Evolutionary conservation across 2,113 vertebrate genomes (phyloP), one percentile per base, ranked within the genome.

Genomic region (Falco punctatus): DNA sequence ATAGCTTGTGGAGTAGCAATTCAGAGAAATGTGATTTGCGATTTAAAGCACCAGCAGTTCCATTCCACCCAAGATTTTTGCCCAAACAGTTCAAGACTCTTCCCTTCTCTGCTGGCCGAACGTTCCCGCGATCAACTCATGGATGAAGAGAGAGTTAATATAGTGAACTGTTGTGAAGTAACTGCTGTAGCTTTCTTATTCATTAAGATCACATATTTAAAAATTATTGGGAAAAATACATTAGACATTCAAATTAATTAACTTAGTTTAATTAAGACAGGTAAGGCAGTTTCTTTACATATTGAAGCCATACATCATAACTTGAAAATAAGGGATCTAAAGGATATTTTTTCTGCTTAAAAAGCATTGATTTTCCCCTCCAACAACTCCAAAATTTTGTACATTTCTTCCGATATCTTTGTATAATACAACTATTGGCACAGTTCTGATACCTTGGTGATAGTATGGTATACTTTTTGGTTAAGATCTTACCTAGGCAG

Each of bases 121-220:
- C 0, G 3, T 38, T 81, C 40, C 72, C 61, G 4, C 1, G 38
- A 42, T 42, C 22, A 65, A 5, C 40, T 74, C 61, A n/a, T 0
- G 1, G 26, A 27, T 13, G 44, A 27, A 1, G 1, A 90, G 32
- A 38, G 27, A 44, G 0, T 59, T 27, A 33, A 44, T 12, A 24
- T 0, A 19, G 9, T 42, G 23, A 73, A 52, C 15, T 57, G 28
- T 54, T 7, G 6, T 62, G 21, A 62, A 89, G 57, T n/a, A 75
- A 52, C 4, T 1, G 2, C 57, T 35, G 19, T 32, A 77, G 19
- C 24, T 52, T 57, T 57, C 51, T 42, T 70, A 52, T 21, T 48
- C 14, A 11, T 49, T 59, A 77, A 49, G 18, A 69, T 51, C 51
- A 58, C 24, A 27, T 22, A 52, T 52, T 77, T 65, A 77, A 84